These are phyloP conservation scores for Crocuta crocuta DNA, from an alignment of 2,113 vertebrate species.

Conservation along the genomic window DNA sequence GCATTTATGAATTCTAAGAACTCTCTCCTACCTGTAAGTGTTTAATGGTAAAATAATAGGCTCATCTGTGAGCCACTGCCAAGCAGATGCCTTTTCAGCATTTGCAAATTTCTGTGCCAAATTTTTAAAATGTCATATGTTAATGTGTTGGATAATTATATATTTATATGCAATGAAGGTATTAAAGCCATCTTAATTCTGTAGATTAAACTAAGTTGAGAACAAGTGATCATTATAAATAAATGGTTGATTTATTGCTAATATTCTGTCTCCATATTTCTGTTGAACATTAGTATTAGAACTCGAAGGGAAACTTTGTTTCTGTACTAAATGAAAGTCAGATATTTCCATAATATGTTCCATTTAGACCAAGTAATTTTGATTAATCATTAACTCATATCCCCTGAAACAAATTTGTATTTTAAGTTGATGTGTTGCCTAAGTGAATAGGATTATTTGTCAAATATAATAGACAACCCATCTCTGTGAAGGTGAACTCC, in stretches of 20 bases:
- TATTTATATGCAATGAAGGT: not conserved
- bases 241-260: not conserved
- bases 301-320: not conserved
- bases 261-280: not conserved
- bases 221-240: not conserved
- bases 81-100: not conserved
- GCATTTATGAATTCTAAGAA: not conserved
- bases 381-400: not conserved
- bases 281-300: not conserved
- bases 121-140: not conserved
- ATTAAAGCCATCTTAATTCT: not conserved
- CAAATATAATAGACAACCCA: not conserved
- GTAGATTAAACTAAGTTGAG: not conserved
- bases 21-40: not conserved
- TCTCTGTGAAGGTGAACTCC: not conserved
- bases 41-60: not conserved
- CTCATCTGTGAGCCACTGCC: not conserved
- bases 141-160: not conserved
- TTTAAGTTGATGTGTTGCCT: not conserved
- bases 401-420: not conserved
- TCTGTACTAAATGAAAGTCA: not conserved
- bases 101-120: not conserved
- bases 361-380: not conserved
- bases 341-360: not conserved
- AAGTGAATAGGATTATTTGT: not conserved